Conservation (phyloP, 1,140 invertebrate species). For the Sitobion miscanthi region DNA sequence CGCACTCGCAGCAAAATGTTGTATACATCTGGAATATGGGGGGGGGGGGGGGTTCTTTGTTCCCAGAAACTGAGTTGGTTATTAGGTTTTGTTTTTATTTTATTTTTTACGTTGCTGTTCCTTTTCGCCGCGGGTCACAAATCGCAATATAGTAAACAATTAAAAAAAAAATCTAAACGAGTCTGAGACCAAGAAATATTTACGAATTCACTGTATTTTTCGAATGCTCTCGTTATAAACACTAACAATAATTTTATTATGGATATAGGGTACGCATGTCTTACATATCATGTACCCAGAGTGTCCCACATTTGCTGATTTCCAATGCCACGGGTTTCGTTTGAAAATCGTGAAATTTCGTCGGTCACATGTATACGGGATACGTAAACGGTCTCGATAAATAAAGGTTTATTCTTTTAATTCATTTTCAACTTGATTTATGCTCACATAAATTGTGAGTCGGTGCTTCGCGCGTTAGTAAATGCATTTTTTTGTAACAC, state of each 20-base stretch:
- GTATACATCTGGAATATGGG: neutral
- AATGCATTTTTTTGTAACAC: neutral
- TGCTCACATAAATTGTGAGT: neutral
- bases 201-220: neutral
- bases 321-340: neutral
- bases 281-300: neutral
- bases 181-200: neutral
- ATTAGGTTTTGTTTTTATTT: neutral
- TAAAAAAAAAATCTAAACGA: neutral
- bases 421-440: neutral
- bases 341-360: neutral
- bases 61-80: neutral
- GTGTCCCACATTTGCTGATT: neutral
- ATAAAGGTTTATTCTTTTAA: neutral
- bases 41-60: neutral
- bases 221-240: neutral
- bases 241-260: neutral
- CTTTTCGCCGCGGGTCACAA: neutral
- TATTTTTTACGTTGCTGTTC: neutral
- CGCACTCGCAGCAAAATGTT: neutral
- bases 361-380: neutral
- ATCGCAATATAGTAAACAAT: neutral
- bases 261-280: neutral
- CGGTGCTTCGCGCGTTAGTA: neutral
- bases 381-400: neutral